Conservation (phyloP, 2,888 invertebrate genomes). For the Melipona beecheii region DNA sequence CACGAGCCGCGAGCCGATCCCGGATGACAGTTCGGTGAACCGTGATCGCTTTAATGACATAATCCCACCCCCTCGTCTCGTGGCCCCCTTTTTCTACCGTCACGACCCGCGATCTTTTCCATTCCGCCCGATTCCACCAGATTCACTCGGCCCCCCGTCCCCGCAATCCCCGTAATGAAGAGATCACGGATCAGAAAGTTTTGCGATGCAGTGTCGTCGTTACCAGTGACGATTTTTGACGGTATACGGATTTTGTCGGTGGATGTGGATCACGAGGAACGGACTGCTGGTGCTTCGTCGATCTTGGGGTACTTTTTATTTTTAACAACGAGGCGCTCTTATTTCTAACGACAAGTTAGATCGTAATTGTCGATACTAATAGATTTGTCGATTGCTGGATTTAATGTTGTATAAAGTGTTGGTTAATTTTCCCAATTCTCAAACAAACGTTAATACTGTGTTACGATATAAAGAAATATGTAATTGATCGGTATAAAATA, state of each 20-base stretch:
- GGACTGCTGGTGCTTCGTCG: too few species aligned
- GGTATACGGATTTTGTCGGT: not conserved
- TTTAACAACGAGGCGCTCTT: too few species aligned
- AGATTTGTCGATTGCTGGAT: too few species aligned
- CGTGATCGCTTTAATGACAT: slow-evolving; percentile 75
- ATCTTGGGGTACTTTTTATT: too few species aligned
- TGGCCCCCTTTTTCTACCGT: not conserved
- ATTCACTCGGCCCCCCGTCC: too few species aligned
- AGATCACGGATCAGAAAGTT: slow-evolving; percentile 1
- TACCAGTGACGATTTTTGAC: not conserved
- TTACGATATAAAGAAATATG: too few species aligned
- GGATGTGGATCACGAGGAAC: not conserved
- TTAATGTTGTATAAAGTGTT: too few species aligned
- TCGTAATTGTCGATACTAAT: too few species aligned
- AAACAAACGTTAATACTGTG: too few species aligned
- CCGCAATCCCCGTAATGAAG: not conserved
- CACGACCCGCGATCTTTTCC: not conserved
- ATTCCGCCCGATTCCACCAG: not conserved
- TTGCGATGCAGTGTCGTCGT: not conserved
- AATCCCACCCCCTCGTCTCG: slow-evolving; percentile 53
- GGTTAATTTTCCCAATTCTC: too few species aligned
- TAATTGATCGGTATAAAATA: not conserved
- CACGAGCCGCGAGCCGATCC: slow-evolving; percentile 68
- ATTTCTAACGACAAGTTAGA: too few species aligned
- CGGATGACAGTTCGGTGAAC: slow-evolving; percentile 73